Evolutionary conservation across 2,888 invertebrate genomes (phyloP).

Genomic region (Fragum whitleyi): DNA sequence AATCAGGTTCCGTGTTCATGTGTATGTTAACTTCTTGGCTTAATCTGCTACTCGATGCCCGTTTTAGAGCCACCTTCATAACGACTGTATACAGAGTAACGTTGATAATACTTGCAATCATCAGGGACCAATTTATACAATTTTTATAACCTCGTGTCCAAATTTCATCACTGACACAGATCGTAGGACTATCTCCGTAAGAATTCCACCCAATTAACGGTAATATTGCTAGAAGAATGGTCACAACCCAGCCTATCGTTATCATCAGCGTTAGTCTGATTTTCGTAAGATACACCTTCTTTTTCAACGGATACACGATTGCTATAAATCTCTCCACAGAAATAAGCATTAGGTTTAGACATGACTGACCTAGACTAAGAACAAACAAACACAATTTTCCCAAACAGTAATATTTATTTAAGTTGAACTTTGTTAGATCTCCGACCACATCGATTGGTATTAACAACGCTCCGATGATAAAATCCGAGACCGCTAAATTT

Average conservation of each 20-base stretch:
- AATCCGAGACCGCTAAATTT: conserved; percentile 44
- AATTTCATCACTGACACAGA: conserved; percentile 31
- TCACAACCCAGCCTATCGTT: conserved; percentile 32
- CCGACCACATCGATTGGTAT: conserved; percentile 37
- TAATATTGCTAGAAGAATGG: conserved; percentile 16
- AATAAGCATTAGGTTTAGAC: conserved; percentile 45
- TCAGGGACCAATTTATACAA: conserved; percentile 32
- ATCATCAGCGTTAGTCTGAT: conserved; percentile 12
- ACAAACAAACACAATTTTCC: conserved; percentile 45
- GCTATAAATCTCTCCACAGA: conserved; percentile 43
- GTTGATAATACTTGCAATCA: conserved; percentile 32
- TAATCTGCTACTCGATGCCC: conserved; percentile 2
- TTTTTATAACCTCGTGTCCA: conserved; percentile 44
- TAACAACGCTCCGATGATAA: conserved; percentile 41
- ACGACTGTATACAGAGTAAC: conserved; percentile 40
- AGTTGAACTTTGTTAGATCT: conserved; percentile 24
- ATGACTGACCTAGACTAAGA: conserved; percentile 43
- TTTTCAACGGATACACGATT: conserved; percentile 37
- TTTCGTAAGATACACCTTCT: not conserved
- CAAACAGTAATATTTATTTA: conserved; percentile 39
- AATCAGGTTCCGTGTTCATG: conserved; percentile 26
- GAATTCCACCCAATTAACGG: conserved; percentile 41
- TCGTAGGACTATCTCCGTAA: conserved; percentile 27
- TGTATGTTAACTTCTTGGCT: conserved; percentile 1
- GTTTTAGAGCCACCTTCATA: conserved; percentile 37